Percentiles rank a stretch among this genome's conserved stretches.
Conservation (phyloP, 30 jellyfish, hydroid and myxozoan species). For the Pseudorhiza aurosa region DNA sequence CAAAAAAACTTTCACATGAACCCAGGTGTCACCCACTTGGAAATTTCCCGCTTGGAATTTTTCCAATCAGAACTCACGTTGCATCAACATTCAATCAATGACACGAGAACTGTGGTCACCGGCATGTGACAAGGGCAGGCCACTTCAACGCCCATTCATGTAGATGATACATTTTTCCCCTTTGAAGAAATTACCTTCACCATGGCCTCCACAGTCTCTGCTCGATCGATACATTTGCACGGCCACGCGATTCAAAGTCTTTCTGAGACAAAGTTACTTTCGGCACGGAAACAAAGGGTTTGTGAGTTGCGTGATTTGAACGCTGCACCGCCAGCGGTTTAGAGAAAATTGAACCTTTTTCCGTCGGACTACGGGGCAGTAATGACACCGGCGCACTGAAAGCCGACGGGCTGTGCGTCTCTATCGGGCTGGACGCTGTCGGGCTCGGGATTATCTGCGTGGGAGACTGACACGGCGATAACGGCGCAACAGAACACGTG, state of each 20-base stretch:
- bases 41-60: too few relatives aligned
- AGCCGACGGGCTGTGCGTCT: constrained; percentile 46
- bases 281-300: not conserved
- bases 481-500: constrained; percentile 22
- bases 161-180: too few relatives aligned
- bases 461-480: constrained; percentile 55
- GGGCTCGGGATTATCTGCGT: constrained; percentile 58
- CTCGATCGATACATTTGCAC: not conserved
- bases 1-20: too few relatives aligned
- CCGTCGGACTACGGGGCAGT: constrained; percentile 32
- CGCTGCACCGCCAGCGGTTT: constrained; percentile 27
- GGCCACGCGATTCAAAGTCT: not conserved
- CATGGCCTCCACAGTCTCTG: constrained; percentile 60
- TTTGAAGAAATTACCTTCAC: too few relatives aligned
- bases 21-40: too few relatives aligned
- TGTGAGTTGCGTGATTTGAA: not conserved
- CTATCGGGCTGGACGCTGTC: constrained; percentile 38
- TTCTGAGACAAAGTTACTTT: constrained; percentile 8
- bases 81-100: too few relatives aligned
- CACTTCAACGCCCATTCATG: too few relatives aligned
- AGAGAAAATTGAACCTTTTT: not conserved
- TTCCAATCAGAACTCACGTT: too few relatives aligned
- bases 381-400: constrained; percentile 23
- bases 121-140: too few relatives aligned
- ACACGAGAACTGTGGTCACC: too few relatives aligned